Evolutionary conservation across 1,140 invertebrate species (phyloP), one percentile per base, ranked within the genome.

Genomic region (Drosophila pandora): DNA sequence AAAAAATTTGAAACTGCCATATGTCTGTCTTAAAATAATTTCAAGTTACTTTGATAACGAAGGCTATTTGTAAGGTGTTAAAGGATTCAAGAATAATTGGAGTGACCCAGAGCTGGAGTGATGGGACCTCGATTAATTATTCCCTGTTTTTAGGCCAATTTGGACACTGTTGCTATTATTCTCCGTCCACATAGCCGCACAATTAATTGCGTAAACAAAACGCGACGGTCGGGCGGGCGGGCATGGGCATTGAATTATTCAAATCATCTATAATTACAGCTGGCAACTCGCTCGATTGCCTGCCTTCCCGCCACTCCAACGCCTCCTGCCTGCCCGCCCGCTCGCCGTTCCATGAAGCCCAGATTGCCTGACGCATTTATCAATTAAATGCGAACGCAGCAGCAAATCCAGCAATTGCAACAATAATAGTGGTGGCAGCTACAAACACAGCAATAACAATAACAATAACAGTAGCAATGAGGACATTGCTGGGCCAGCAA

Each of bases 181-280:
- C 67, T 28, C 21, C 17, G 25, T 39, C 32, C 45, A 73, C 54
- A 75, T 64, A 64, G 62, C 56, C 81, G 68, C 77, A 81, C 77
- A 85, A 81, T 85, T 87, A 85, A 85, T 85, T 85, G 82, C 82
- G 77, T 73, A 87, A 85, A 85, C 82, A 81, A 81, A 85, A 85
- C 81, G 74, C 77, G 60, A 81, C 60, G 69, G 41, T 53, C 23
- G 68, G 48, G 56, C 28, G 41, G 68, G 23, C 49, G 43, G 69
- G 30, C 50, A 58, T 57, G 69, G 45, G 68, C 78, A 81, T 85
- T 87, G 82, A 85, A 85, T 85, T 85, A 85, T 85, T 85, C 82
- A 85, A 85, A 88, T 85, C 83, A 73, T 77, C 83, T 87, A 85
- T 85, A 85, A 85, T 85, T 87, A 87, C 83, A 76, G 69, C 70